A percentile compares a stretch with the other conserved stretches of the same genome.
phyloP scores from a whole-genome alignment of 1,140 invertebrate genomes.

The Drosophila tristis region DNA sequence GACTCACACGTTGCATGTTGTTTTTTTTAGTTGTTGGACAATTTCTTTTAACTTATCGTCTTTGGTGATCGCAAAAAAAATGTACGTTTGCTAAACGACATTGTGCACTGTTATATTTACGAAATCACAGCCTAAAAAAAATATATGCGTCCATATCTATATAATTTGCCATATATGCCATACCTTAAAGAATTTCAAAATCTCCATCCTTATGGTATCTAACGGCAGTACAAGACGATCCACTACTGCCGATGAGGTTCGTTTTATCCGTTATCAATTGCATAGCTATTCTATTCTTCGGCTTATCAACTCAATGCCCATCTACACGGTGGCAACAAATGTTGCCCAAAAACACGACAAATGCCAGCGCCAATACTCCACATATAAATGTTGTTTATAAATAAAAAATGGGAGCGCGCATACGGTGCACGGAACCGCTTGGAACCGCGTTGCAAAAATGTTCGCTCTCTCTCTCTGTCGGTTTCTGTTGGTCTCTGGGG shows the following conservation, averaged over 20 bases:
- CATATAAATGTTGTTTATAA: constrained; percentile 76
- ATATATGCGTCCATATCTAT: too few species aligned
- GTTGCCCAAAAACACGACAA: constrained; percentile 29
- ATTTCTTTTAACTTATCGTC: too few species aligned
- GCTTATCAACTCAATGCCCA: constrained; percentile 58
- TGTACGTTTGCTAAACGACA: too few species aligned
- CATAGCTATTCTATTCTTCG: constrained; percentile 1
- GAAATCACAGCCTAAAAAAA: too few species aligned
- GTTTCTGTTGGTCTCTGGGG: constrained; percentile 1
- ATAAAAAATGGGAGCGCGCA: constrained; percentile 75
- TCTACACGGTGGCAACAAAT: constrained; percentile 47
- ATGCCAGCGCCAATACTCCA: constrained; percentile 62
- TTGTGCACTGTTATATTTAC: too few species aligned
- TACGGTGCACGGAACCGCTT: constrained; percentile 82
- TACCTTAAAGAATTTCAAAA: too few species aligned
- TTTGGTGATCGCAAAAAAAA: too few species aligned
- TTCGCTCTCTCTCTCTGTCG: constrained; percentile 19
- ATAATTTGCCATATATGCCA: too few species aligned
- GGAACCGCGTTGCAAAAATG: constrained; percentile 78
- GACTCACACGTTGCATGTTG: too few species aligned
- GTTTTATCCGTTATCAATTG: constrained; percentile 10
- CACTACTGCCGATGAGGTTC: background rate
- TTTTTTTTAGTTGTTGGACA: too few species aligned
- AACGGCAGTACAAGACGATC: background rate
- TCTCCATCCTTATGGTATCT: too few species aligned